Conservation (phyloP, 2,888 invertebrate species). For the Parnassius smintheus region DNA sequence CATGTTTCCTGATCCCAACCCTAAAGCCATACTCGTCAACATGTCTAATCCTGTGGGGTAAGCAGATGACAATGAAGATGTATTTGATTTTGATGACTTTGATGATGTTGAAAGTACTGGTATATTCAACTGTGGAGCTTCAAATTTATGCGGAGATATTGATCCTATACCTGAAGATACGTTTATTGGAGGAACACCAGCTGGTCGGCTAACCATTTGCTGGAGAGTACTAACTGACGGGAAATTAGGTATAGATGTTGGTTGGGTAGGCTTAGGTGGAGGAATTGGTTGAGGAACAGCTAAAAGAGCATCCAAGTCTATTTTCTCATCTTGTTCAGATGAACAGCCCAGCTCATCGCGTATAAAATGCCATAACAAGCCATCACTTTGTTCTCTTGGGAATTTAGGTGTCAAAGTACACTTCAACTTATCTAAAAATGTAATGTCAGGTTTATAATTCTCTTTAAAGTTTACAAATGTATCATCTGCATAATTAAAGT, state of each 20-base stretch:
- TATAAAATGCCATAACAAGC: constrained; percentile 89
- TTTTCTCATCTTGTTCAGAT: constrained; percentile 85
- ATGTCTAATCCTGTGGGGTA: constrained; percentile 75
- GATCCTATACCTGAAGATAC: constrained; percentile 71
- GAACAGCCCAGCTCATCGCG: constrained; percentile 87
- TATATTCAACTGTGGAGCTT: constrained; percentile 80
- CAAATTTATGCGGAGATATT: constrained; percentile 78
- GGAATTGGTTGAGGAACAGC: constrained; percentile 81
- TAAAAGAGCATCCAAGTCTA: constrained; percentile 80
- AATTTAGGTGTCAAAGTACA: constrained; percentile 90
- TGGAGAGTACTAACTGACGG: constrained; percentile 75
- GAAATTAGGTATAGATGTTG: constrained; percentile 66
- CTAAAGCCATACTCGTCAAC: constrained; percentile 77
- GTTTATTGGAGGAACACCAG: constrained; percentile 74
- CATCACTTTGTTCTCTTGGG: constrained; percentile 89
- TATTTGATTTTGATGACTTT: constrained; percentile 79
- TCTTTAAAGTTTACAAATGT: constrained; percentile 75
- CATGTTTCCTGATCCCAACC: constrained; percentile 68
- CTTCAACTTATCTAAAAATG: constrained; percentile 92
- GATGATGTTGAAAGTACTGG: constrained; percentile 82
- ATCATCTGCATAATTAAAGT: constrained; percentile 81
- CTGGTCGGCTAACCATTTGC: constrained; percentile 77
- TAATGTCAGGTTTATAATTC: constrained; percentile 85
- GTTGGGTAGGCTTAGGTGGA: constrained; percentile 63
- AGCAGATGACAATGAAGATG: constrained; percentile 74